Base-by-base conservation (phyloP, 2,113 vertebrate genomes). In the Rhinolophus sinicus region DNA sequence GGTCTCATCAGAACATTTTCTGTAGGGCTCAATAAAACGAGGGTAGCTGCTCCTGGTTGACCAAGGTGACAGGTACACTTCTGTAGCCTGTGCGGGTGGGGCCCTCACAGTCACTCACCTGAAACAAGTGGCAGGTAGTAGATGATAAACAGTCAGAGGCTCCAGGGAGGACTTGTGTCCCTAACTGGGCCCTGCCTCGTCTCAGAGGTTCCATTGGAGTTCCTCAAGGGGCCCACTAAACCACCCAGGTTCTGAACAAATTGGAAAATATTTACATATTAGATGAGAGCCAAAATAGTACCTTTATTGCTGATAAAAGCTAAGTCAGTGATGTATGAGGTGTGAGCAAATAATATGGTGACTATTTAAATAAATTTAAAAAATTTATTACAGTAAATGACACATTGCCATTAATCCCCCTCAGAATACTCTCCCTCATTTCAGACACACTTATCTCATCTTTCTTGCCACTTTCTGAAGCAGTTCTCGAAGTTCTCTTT, bases 71-170 rank as follows among this genome's bases (percentile, higher is more conserved):
- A 21, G 26, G 30, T 13, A 4, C 15, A 6, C 3, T 10, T 3
- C 21, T 26, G 8, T 12, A 21, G 35, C 47, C 9, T 3, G 10
- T 8, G 21, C 8, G 2, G 33, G 13, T 1, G 8, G 52, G 33
- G 13, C 44, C 15, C 33, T 73, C 33, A 6, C 2, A 21, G 50
- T 22, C 13, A 12, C 47, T 44, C 19, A n/a, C n/a, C 78, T 47
- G 16, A 26, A 6, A 28, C 33, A 52, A 19, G n/a, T 18, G 3
- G 80, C 28, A 3, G 78, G 56, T 11, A 44, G 9, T 1, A 72
- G 44, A 14, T 6, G 50, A 19, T 6, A 81, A 78, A 26, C 22
- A 40, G 10, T 28, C 30, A 35, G n/a, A 58, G 50, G 26, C 69
- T 4, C 0, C 24, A 24, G n/a, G 33, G 62, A 54, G 44, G 12